These are phyloP conservation scores for Bambusicola thoracicus DNA, from an alignment of 2,113 vertebrate species.

Conservation along the genomic window DNA sequence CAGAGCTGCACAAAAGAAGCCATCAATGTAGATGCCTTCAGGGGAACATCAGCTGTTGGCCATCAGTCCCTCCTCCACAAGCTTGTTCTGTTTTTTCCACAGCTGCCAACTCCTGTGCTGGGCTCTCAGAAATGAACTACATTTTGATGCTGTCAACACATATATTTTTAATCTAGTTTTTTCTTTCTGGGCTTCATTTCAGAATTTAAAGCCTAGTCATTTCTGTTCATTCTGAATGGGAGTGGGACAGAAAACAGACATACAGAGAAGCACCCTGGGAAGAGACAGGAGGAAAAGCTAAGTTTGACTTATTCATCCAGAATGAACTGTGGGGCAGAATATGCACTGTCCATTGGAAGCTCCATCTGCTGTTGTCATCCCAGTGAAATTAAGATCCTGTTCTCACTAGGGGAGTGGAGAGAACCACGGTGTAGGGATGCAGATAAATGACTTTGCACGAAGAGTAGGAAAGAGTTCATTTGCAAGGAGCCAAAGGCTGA, in stretches of 20 bases:
- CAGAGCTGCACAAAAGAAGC: neutral
- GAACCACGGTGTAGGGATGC: neutral
- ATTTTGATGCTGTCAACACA: neutral
- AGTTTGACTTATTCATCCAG: neutral
- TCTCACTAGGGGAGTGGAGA: neutral
- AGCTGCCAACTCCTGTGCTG: neutral
- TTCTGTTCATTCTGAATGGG: neutral
- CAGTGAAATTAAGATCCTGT: neutral
- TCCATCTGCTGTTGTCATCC: neutral
- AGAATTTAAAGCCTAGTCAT: neutral
- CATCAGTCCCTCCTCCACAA: neutral
- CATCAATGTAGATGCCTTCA: constrained; percentile 10
- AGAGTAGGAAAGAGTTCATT: neutral
- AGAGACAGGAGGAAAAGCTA: neutral
- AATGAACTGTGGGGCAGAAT: neutral
- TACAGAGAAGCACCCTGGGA: neutral
- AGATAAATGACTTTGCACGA: neutral
- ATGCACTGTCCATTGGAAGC: neutral
- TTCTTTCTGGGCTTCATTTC: neutral
- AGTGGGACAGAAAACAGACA: neutral
- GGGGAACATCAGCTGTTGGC: constrained; percentile 59
- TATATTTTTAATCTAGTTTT: constrained; percentile 43
- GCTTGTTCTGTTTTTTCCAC: neutral
- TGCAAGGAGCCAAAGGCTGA: neutral
- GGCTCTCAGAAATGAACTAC: neutral